Base-by-base conservation (phyloP, 1,140 invertebrate species). In the Drosophila pandora region DNA sequence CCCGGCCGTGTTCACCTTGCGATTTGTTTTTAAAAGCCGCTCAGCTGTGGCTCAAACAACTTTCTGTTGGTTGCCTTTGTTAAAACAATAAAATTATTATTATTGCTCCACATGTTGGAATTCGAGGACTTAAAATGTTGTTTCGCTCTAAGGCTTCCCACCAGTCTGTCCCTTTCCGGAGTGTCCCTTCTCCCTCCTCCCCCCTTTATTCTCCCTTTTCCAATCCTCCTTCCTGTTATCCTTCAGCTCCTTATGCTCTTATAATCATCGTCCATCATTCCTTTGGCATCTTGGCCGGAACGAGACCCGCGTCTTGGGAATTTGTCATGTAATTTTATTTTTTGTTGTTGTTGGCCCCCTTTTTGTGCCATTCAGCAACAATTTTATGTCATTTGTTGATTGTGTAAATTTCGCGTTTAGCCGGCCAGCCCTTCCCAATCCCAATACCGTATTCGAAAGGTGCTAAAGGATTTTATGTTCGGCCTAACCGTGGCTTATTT, bases 31-130 rank as follows among this genome's bases (percentile, higher is more conserved):
- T 88, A 88, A 88, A 88, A 88, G 83, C 83, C 83, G 83, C 83
- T 88, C 83, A 88, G 83, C 83, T 88, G 83, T 88, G 83, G 83
- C 83, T 88, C 79, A 88, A 88, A 76, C 85, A 88, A 88, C 83
- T 88, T 88, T 88, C 79, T 76, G 83, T 87, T 82, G 80, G 78
- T 78, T 88, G 87, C 83, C 83, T 88, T 82, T 88, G 83, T 88
- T 88, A 88, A 88, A 88, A 88, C 83, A 88, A 88, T 88, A 88
- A 88, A 88, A 88, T 88, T 88, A 88, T 88, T 88, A 88, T 88
- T 88, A 88, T 88, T 88, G 83, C 83, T 88, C 68, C 83, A 88
- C 83, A 88, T 88, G 83, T 87, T 88, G 83, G 83, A 88, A 87
- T 87, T 87, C 78, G 79, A 88, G 79, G 83, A 88, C 83, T 87